Base-by-base conservation (phyloP, 1,140 invertebrate genomes). In the Coboldia fuscipes region DNA sequence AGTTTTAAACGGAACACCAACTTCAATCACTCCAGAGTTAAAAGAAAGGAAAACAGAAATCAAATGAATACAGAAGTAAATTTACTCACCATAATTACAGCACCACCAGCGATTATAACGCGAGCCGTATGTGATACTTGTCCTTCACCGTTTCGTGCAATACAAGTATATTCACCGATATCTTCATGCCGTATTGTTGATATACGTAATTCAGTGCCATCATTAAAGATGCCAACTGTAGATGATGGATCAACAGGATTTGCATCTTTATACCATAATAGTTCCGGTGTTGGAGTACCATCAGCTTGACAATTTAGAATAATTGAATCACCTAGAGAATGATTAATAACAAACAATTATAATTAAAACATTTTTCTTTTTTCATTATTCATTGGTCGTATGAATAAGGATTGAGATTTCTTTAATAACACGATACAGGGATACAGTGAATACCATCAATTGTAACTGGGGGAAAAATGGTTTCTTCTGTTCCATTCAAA, bases 221-320 rank as follows among this genome's bases (percentile, higher is more conserved):
- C 78, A 60, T 86, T 86, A 58, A 84, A 84, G 43, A 84, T 82
- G 44, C 77, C 75, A 51, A 85, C 72, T 28, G 79, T 85, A 26
- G 70, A 65, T 29, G 80, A 81, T 21, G 79, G 77, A 54, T 86
- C 78, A 40, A 90, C 79, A 23, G 81, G 80, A 57, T 77, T 82
- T 38, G 75, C 79, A 60, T 88, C 82, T 61, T 88, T 85, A 59
- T 83, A 85, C 51, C 84, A 90, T 30, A 86, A 62, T 44, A 89
- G 86, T 61, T 86, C 83, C 18, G 84, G 84, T 34, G 76, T 75
- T 32, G 84, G 84, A 22, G 82, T 90, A 39, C 88, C 88, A 57
- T 84, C 82, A 13, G 86, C 88, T 60, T 90, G 80, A 62, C 89
- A 94, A 61, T 86, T 89, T 43, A 96, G 71, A 51, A 88, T 85